These are phyloP conservation scores for Benthosema pterotum DNA, from an alignment of 2,797 vertebrate genomes.

Conservation along the genomic window DNA sequence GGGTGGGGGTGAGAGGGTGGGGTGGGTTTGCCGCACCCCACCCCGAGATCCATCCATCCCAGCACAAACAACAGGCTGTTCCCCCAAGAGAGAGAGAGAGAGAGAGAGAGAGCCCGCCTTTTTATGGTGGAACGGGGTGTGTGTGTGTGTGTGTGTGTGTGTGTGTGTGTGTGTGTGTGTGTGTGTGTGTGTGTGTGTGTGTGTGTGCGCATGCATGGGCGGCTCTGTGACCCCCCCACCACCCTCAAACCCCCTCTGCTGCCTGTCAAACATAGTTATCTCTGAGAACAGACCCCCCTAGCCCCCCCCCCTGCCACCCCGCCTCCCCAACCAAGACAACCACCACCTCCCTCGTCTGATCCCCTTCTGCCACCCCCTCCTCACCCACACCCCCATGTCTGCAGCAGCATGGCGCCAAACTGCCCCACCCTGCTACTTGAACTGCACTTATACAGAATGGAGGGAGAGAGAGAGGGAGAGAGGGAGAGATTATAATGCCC, in stretches of 20 bases:
- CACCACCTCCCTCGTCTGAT: conserved; percentile 18
- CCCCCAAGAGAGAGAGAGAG: too few relatives aligned
- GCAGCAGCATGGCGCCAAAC: conserved; percentile 59
- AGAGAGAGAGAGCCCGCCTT: too few relatives aligned
- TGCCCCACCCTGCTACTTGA: conserved; percentile 64
- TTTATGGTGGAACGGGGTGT: conserved; percentile 4
- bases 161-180: background rate
- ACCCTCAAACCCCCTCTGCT: conserved; percentile 29
- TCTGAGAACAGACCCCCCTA: conserved; percentile 44
- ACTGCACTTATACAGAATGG: background rate
- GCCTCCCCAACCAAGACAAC: conserved; percentile 25
- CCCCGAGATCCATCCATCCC: too few relatives aligned
- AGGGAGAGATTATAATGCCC: background rate
- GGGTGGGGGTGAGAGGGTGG: too few relatives aligned
- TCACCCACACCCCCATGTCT: conserved; percentile 36
- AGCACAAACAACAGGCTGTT: too few relatives aligned
- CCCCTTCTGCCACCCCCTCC: background rate
- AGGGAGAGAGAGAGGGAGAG: conserved; percentile 2
- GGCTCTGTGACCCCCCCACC: conserved; percentile 1
- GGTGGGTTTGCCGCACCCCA: too few relatives aligned
- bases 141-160: too few relatives aligned
- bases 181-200: background rate
- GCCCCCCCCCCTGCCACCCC: conserved; percentile 16
- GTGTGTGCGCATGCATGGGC: background rate
- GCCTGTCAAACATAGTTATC: conserved; percentile 81